Evolutionary conservation across 2,888 invertebrate species (phyloP).

Genomic region (Hirudinaria manillensis): DNA sequence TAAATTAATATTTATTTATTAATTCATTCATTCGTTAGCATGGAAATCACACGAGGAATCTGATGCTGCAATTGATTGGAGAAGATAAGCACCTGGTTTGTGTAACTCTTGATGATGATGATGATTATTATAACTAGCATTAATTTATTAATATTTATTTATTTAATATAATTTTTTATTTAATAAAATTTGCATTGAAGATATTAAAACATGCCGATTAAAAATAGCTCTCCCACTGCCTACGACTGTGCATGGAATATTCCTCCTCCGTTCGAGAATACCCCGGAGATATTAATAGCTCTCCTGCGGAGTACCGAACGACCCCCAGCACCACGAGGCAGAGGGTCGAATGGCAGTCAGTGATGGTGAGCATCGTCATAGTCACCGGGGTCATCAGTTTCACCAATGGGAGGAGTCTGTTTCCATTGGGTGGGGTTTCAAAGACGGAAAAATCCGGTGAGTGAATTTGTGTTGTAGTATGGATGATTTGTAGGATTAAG

Average conservation of each 20-base stretch:
- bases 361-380: not conserved
- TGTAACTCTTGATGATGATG: not conserved
- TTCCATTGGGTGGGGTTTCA: not conserved
- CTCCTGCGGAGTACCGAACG: not conserved
- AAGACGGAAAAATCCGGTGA: not conserved
- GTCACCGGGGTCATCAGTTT: not conserved
- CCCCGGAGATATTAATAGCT: not conserved
- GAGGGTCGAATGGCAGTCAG: not conserved
- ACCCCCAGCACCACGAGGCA: not conserved
- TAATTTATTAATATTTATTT: not conserved
- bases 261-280: not conserved
- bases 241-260: not conserved
- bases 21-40: not conserved
- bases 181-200: not conserved
- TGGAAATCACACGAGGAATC: not conserved
- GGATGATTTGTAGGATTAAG: too few species aligned
- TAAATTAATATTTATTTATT: not conserved
- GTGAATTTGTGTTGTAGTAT: not conserved
- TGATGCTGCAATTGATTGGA: conserved; percentile 1
- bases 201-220: not conserved
- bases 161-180: not conserved
- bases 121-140: not conserved
- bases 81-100: not conserved
- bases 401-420: not conserved
- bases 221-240: not conserved